phyloP scores from a whole-genome alignment of 2,888 invertebrate genomes.

The Corythucha ciliata region DNA sequence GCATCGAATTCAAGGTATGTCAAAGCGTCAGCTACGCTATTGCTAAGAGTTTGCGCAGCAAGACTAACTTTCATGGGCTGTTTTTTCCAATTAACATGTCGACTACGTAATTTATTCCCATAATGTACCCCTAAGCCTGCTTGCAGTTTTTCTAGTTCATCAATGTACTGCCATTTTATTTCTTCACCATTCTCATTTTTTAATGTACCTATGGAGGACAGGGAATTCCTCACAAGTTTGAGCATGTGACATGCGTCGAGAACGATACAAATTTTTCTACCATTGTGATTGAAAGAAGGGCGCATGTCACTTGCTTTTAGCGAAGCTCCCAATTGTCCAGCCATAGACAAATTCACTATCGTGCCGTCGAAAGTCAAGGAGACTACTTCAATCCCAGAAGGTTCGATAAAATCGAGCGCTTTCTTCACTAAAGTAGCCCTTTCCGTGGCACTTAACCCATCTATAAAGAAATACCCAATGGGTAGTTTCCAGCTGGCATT shows the following conservation, averaged over 20 bases:
- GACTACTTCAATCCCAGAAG: neutral
- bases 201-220: conserved; percentile 16
- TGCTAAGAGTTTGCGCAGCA: conserved; percentile 28
- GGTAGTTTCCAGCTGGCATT: conserved; percentile 23
- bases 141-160: neutral
- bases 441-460: neutral
- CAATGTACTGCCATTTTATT: conserved; percentile 1
- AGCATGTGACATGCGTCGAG: conserved; percentile 31
- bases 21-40: conserved; percentile 22
- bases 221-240: conserved; percentile 29
- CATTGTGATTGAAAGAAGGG: conserved; percentile 6
- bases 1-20: conserved; percentile 1
- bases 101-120: conserved; percentile 27
- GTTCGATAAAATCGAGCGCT: neutral
- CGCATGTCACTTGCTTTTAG: neutral
- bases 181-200: conserved; percentile 1
- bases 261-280: conserved; percentile 25
- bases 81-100: conserved; percentile 22
- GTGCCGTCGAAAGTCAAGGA: neutral
- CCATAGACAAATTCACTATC: neutral
- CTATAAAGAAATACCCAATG: conserved; percentile 19
- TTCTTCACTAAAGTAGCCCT: neutral
- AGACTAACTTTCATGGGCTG: conserved; percentile 27
- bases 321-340: neutral
- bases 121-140: conserved; percentile 5